A percentile compares a stretch with the other conserved stretches of the same genome.
phyloP scores from a whole-genome alignment of 2,797 vertebrate genomes.

The Novumbra hubbsi region DNA sequence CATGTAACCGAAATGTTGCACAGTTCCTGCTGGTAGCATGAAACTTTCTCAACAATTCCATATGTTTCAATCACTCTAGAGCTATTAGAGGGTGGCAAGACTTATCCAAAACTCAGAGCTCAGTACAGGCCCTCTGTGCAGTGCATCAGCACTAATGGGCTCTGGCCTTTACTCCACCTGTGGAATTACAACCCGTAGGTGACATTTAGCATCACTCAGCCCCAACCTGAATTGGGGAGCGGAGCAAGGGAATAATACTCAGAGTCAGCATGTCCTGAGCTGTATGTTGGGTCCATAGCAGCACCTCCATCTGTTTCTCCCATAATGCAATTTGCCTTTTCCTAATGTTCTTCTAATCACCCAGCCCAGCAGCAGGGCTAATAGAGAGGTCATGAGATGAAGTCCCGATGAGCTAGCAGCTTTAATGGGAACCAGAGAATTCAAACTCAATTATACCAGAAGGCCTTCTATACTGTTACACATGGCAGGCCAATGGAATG shows the following conservation, averaged over 20 bases:
- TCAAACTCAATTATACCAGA: slow-evolving; percentile 74
- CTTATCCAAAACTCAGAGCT: slow-evolving; percentile 24
- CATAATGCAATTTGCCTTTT: slow-evolving; percentile 80
- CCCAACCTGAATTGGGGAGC: slow-evolving; percentile 32
- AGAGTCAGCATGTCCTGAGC: slow-evolving; percentile 62
- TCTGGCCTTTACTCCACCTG: slow-evolving; percentile 45
- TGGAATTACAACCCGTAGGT: slow-evolving; percentile 55
- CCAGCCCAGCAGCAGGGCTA: slow-evolving; percentile 67
- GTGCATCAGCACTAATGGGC: slow-evolving; percentile 31
- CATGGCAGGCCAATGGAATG: neutral
- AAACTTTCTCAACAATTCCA: slow-evolving; percentile 17
- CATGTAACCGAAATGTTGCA: slow-evolving; percentile 10
- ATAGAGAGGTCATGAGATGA: slow-evolving; percentile 75
- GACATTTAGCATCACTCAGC: slow-evolving; percentile 59
- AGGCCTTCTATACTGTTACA: slow-evolving; percentile 28
- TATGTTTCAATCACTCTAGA: slow-evolving; percentile 10
- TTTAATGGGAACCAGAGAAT: slow-evolving; percentile 75
- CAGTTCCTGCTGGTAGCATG: slow-evolving; percentile 3
- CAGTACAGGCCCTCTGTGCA: slow-evolving; percentile 45
- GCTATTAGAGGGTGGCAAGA: slow-evolving; percentile 8
- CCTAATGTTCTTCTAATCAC: slow-evolving; percentile 82
- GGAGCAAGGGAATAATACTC: slow-evolving; percentile 42
- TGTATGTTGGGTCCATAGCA: slow-evolving; percentile 58
- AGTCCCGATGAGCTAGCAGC: slow-evolving; percentile 68
- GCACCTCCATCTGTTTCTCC: slow-evolving; percentile 75